Evolutionary conservation across 92 coral and sea anemone species (phyloP).

Genomic region (Heliopora coerulea): DNA sequence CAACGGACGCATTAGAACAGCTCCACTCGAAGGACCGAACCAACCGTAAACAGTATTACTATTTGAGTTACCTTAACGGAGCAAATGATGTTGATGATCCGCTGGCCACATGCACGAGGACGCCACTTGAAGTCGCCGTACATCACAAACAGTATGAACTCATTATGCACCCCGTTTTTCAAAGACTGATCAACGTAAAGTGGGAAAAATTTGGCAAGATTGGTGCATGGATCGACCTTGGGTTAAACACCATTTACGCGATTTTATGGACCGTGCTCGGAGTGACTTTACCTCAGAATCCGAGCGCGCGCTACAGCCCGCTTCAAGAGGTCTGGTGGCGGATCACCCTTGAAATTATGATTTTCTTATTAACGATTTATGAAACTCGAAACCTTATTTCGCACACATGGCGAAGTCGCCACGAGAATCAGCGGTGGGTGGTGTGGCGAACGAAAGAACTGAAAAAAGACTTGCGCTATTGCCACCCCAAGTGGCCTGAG

Average conservation of each 20-base stretch:
- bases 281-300: constrained; percentile 66
- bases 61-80: constrained; percentile 88
- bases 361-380: constrained; percentile 68
- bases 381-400: constrained; percentile 74
- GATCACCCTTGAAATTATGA: constrained; percentile 56
- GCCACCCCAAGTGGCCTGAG: constrained; percentile 99
- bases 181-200: constrained; percentile 84
- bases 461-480: constrained; percentile 70
- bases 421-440: constrained; percentile 87
- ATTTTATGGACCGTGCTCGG: constrained; percentile 89
- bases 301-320: constrained; percentile 62
- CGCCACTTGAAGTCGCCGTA: constrained; percentile 91
- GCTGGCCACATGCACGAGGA: constrained; percentile 79
- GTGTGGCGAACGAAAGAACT: constrained; percentile 85
- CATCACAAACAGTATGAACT: constrained; percentile 94
- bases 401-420: constrained; percentile 74
- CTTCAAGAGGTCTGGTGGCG: constrained; percentile 82
- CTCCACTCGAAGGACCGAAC: constrained; percentile 91
- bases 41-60: constrained; percentile 86
- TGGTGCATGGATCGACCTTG: constrained; percentile 88
- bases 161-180: constrained; percentile 97
- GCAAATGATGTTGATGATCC: constrained; percentile 46
- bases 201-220: constrained; percentile 89
- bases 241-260: constrained; percentile 71
- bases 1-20: constrained; percentile 78